phyloP scores from a whole-genome alignment of 2,888 invertebrate genomes.

The Crepidodera aurea region DNA sequence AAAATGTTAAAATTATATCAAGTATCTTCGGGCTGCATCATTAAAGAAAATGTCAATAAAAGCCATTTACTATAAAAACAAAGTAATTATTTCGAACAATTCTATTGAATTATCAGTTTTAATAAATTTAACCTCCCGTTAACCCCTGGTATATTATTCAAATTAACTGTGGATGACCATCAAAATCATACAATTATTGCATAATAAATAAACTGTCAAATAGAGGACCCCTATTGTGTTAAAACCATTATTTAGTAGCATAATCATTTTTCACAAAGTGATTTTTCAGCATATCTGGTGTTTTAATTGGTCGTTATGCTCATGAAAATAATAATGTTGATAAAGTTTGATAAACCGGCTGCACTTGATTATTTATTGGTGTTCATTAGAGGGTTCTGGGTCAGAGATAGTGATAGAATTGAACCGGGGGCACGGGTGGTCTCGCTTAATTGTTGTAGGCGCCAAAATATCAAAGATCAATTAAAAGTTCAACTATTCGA shows the following conservation, averaged over 20 bases:
- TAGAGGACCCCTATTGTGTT: slow-evolving; percentile 1
- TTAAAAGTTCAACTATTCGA: slow-evolving; percentile 4
- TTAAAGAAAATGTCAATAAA: no score
- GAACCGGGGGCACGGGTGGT: background rate
- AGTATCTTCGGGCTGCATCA: no score
- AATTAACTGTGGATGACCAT: background rate
- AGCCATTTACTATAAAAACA: no score
- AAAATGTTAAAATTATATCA: no score
- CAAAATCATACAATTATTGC: slow-evolving; percentile 11
- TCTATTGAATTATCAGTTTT: background rate
- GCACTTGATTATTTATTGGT: slow-evolving; percentile 24
- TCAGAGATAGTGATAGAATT: slow-evolving; percentile 5
- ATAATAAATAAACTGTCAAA: background rate
- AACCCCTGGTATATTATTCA: background rate
- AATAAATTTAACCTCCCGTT: background rate
- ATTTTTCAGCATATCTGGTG: slow-evolving; percentile 31
- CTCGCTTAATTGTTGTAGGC: background rate
- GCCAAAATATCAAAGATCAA: background rate
- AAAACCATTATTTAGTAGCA: slow-evolving; percentile 28
- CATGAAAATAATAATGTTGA: slow-evolving; percentile 36
- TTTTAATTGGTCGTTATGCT: slow-evolving; percentile 33
- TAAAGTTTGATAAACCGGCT: slow-evolving; percentile 26
- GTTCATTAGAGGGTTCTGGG: slow-evolving; percentile 12
- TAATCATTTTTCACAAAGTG: slow-evolving; percentile 16
- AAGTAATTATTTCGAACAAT: no score